These are phyloP conservation scores for Vultur gryphus DNA, from an alignment of 2,797 vertebrate species.

Conservation along the genomic window DNA sequence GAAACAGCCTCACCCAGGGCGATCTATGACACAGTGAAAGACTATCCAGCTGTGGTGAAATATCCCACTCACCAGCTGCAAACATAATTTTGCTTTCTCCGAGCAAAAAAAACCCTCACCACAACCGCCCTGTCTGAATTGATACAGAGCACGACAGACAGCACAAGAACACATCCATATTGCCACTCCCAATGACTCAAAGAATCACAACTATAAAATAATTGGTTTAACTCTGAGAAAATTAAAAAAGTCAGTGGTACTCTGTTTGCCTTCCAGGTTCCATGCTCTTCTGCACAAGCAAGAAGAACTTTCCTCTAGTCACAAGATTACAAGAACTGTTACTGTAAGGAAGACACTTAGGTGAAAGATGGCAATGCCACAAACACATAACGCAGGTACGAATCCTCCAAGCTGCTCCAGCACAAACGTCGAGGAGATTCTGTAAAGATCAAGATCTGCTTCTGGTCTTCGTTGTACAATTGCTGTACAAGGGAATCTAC, in stretches of 20 bases:
- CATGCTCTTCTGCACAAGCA: background rate
- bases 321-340: background rate
- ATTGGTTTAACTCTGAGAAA: background rate
- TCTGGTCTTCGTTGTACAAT: background rate
- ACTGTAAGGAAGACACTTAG: background rate
- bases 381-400: background rate
- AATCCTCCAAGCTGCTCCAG: background rate
- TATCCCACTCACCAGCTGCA: conserved; percentile 14
- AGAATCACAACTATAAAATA: background rate
- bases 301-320: background rate
- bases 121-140: background rate
- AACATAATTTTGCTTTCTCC: background rate
- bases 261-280: background rate
- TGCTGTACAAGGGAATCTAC: background rate
- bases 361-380: background rate
- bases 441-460: background rate
- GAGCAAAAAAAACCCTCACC: background rate
- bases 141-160: background rate
- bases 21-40: conserved; percentile 18
- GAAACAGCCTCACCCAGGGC: conserved; percentile 34
- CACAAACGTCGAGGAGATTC: background rate
- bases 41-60: conserved; percentile 50
- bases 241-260: background rate
- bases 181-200: background rate
- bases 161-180: background rate